These are phyloP conservation scores for Falcunculus frontatus DNA, from an alignment of 2,113 vertebrate species.

Conservation along the genomic window DNA sequence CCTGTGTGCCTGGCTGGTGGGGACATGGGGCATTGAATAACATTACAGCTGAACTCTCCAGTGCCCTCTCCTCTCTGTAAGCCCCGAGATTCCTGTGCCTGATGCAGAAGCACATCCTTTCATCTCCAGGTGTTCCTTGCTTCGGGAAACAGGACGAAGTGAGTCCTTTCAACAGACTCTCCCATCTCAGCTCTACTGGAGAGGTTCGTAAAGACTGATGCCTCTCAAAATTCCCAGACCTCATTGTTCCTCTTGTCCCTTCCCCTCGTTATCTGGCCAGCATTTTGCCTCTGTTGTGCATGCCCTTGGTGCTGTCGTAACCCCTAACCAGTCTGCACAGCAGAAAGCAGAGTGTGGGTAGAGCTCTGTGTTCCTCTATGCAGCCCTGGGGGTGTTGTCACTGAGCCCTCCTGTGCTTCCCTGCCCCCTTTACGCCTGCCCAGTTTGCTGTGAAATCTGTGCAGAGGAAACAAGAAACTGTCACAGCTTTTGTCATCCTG, in stretches of 20 bases:
- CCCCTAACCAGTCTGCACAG: background rate
- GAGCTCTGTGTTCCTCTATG: background rate
- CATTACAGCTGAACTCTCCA: background rate
- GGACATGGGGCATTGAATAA: fast-evolving
- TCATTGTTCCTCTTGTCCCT: background rate
- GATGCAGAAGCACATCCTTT: fast-evolving
- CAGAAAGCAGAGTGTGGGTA: background rate
- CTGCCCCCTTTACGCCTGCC: background rate
- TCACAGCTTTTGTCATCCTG: background rate
- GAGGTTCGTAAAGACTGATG: background rate
- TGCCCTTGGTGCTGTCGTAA: background rate
- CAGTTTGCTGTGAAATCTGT: background rate
- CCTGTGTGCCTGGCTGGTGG: fast-evolving
- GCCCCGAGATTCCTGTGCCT: background rate
- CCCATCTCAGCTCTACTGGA: background rate
- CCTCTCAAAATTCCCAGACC: background rate
- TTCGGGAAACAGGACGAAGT: background rate
- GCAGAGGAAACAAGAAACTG: background rate
- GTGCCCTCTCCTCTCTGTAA: background rate
- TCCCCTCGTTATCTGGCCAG: fast-evolving
- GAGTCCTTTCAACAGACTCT: background rate
- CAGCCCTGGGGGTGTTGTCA: background rate
- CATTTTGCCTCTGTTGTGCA: background rate
- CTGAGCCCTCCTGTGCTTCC: background rate
- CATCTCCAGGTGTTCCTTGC: background rate